Conservation (phyloP, 2,888 invertebrate genomes). For the Dryadula phaetusa region DNA sequence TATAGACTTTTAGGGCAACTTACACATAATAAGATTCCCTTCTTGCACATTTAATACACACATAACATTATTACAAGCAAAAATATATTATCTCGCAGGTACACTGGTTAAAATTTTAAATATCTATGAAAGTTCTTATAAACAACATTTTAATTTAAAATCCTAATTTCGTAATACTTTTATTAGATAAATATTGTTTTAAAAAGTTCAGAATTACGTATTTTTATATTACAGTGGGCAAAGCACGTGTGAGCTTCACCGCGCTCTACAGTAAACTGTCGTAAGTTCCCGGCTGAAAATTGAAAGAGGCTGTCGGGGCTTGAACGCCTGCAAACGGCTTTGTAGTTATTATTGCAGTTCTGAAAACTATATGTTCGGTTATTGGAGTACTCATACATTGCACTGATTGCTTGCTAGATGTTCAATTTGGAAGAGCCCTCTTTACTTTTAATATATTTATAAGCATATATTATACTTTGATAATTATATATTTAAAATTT, state of each 20-base stretch:
- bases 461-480: background rate
- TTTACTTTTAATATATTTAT: background rate
- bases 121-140: conserved; percentile 1
- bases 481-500: background rate
- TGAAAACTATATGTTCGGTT: conserved; percentile 36
- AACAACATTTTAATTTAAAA: conserved; percentile 8
- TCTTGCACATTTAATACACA: conserved; percentile 37
- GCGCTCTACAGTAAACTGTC: conserved; percentile 50
- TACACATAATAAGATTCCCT: conserved; percentile 43
- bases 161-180: conserved; percentile 11
- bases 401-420: background rate
- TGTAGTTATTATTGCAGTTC: conserved; percentile 59
- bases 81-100: conserved; percentile 19
- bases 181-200: conserved; percentile 4
- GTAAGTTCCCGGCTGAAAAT: conserved; percentile 51
- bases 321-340: conserved; percentile 61
- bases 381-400: conserved; percentile 22
- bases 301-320: conserved; percentile 54
- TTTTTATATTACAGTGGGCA: conserved; percentile 32
- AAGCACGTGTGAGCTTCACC: conserved; percentile 51
- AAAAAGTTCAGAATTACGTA: conserved; percentile 44
- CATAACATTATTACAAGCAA: conserved; percentile 29
- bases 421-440: background rate
- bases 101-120: background rate
- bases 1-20: conserved; percentile 36